Evolutionary conservation across 2,888 invertebrate genomes (phyloP), one percentile per base, ranked within the genome.

Genomic region (Acleris laterana): DNA sequence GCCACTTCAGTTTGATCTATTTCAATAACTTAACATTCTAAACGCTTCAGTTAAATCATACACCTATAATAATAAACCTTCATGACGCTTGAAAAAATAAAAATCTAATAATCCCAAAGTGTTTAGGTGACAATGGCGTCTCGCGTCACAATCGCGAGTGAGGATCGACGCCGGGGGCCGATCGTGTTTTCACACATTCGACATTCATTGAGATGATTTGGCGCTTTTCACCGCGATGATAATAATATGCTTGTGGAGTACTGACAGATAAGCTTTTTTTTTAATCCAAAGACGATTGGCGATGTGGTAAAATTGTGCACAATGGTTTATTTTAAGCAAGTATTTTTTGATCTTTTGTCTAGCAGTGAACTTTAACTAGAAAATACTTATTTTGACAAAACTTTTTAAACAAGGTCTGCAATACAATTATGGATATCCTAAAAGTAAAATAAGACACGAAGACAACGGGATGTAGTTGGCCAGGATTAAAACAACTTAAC

Each of bases 201-300:
- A 85, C 84, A 85, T 87, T 88, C 82, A 85, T 82, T 81, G 72
- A 70, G 78, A 83, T 90, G 90, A 90, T 81, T 87, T 79, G 76
- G 81, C 90, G 78, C 76, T 90, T 87, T 82, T 76, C 75, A 68
- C 65, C 65, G 50, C 48, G 49, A 11, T n/a, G 25, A 17, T 44
- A 48, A 11, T n/a, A 19, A 17, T 44, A 48, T 0, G 22, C 51
- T 62, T 51, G 66, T 52, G 11, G 5, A 0, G 32, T 38, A 62
- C 7, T 22, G 19, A 19, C 48, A 57, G 61, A 55, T 51, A 16
- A 51, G 61, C 46, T 51, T 28, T 48, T 19, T 19, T 44, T n/a
- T 44, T 44, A 1, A n/a, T n/a, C n/a, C n/a, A n/a, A n/a, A n/a
- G n/a, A n/a, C n/a, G n/a, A n/a, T n/a, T n/a, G n/a, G n/a, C n/a